Evolutionary conservation across 2,113 vertebrate species (phyloP).

Genomic region (Caranx melampygus): DNA sequence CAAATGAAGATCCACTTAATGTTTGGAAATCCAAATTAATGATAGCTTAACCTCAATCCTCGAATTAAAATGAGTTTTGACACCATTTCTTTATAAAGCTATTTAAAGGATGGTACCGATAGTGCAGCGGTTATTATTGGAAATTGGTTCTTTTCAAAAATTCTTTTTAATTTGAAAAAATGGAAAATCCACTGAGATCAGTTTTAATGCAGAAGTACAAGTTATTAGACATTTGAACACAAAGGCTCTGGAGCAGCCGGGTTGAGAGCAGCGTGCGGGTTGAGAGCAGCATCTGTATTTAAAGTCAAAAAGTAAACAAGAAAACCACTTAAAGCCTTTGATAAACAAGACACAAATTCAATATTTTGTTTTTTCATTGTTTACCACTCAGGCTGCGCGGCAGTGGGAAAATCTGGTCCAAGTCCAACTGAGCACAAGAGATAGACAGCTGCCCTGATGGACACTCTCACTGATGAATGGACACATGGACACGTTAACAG

Average conservation of each 20-base stretch:
- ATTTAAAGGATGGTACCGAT: slow-evolving; percentile 55
- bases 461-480: slow-evolving; percentile 55
- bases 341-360: slow-evolving; percentile 9
- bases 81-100: slow-evolving; percentile 59
- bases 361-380: slow-evolving; percentile 18
- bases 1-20: slow-evolving; percentile 65
- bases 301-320: slow-evolving; percentile 29
- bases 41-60: slow-evolving; percentile 74
- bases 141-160: slow-evolving; percentile 44
- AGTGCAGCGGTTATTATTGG: slow-evolving; percentile 56
- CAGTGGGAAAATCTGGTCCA: slow-evolving; percentile 98
- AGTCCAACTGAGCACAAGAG: slow-evolving; percentile 89
- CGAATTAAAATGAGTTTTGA: slow-evolving; percentile 65
- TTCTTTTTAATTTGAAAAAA: slow-evolving; percentile 51
- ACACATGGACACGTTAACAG: slow-evolving; percentile 46
- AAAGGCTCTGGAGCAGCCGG: slow-evolving; percentile 35
- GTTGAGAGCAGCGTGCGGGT: slow-evolving; percentile 38
- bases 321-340: slow-evolving; percentile 1
- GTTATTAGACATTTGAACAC: slow-evolving; percentile 20
- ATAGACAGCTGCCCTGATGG: slow-evolving; percentile 49
- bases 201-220: slow-evolving; percentile 12
- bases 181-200: slow-evolving; percentile 50
- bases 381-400: slow-evolving; percentile 89
- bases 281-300: slow-evolving; percentile 1
- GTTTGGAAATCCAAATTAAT: slow-evolving; percentile 71